Evolutionary conservation across 2,113 vertebrate genomes (phyloP).

Genomic region (Machaerirhynchus nigripectus): DNA sequence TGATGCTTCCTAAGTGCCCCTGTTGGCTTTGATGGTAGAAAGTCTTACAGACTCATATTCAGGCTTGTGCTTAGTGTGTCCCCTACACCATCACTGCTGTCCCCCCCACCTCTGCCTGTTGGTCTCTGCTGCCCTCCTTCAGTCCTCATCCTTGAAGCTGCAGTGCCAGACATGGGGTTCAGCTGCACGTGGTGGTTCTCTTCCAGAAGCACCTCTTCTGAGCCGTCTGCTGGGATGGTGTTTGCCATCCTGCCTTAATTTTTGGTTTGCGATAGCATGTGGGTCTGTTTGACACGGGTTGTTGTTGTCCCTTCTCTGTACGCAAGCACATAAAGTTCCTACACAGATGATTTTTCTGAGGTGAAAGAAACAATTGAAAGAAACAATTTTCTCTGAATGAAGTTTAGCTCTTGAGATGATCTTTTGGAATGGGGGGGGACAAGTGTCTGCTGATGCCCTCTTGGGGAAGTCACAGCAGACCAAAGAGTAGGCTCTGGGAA

Average conservation of each 20-base stretch:
- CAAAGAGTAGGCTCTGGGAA: not conserved
- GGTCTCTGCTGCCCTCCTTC: not conserved
- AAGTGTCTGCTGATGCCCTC: not conserved
- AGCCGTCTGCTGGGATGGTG: not conserved
- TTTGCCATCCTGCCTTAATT: not conserved
- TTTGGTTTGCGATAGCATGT: fast-evolving
- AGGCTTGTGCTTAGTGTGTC: fast-evolving
- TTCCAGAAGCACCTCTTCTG: not conserved
- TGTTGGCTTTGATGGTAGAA: not conserved
- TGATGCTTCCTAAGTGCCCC: not conserved
- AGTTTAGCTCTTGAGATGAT: not conserved
- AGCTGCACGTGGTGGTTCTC: fast-evolving
- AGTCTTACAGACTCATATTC: not conserved
- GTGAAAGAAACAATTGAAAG: not conserved
- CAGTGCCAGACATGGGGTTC: fast-evolving
- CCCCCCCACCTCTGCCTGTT: not conserved
- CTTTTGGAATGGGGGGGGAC: not conserved
- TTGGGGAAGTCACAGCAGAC: not conserved
- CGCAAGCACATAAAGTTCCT: not conserved
- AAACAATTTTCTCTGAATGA: not conserved
- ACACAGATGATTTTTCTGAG: not conserved
- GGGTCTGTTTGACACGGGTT: not conserved
- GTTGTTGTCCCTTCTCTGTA: not conserved
- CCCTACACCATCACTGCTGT: fast-evolving
- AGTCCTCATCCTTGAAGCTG: not conserved